Evolutionary conservation across 2,888 invertebrate species (phyloP).

Genomic region (Himalopsyche kuldschensis): DNA sequence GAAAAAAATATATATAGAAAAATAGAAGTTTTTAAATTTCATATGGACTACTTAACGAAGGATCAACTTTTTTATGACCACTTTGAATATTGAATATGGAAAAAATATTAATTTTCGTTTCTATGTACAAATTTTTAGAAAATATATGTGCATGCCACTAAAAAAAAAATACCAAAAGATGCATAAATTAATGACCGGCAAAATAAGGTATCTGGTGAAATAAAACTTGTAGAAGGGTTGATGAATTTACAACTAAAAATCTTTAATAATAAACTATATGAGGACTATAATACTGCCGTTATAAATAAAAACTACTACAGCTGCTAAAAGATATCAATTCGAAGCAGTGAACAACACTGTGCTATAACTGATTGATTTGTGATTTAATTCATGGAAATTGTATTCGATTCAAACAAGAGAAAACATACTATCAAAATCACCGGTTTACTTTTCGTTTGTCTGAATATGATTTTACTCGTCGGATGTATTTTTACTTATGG

Average conservation of each 20-base stretch:
- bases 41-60: neutral
- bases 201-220: neutral
- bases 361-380: too few species aligned
- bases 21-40: neutral
- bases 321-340: too few species aligned
- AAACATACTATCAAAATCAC: too few species aligned
- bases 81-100: neutral
- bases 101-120: neutral
- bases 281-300: too few species aligned
- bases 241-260: neutral
- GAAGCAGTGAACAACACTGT: too few species aligned
- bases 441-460: too few species aligned
- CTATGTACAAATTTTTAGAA: neutral
- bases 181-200: neutral
- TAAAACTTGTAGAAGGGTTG: neutral
- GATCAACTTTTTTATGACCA: neutral
- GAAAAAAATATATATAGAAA: neutral
- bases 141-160: neutral
- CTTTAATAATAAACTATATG: too few species aligned
- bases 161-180: neutral
- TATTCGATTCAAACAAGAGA: too few species aligned
- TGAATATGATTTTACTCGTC: too few species aligned
- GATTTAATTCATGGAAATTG: too few species aligned
- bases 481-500: too few species aligned
- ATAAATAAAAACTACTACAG: too few species aligned